Conservation (phyloP, 2,888 invertebrate genomes). For the Patella depressa region DNA sequence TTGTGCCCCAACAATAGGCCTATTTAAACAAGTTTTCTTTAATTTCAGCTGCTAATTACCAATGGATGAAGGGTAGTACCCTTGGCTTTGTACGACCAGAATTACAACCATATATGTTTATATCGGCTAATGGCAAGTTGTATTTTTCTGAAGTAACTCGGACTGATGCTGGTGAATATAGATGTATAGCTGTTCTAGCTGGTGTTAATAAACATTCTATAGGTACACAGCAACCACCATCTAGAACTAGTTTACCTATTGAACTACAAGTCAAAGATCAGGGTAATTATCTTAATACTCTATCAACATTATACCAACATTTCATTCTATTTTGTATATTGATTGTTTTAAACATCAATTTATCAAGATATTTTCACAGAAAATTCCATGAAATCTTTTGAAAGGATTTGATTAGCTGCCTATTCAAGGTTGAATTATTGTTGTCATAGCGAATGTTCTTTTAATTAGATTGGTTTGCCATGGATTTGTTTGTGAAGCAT, state of each 20-base stretch:
- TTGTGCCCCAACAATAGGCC: background rate
- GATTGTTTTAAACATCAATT: background rate
- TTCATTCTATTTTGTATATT: background rate
- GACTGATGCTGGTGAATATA: slow-evolving; percentile 73
- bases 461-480: too few species aligned
- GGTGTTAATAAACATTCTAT: slow-evolving; percentile 45
- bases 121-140: slow-evolving; percentile 92
- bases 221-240: slow-evolving; percentile 49
- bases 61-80: slow-evolving; percentile 91
- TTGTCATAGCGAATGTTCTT: too few species aligned
- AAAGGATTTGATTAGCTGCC: too few species aligned
- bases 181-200: slow-evolving; percentile 42
- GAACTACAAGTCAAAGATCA: slow-evolving; percentile 51
- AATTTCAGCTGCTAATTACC: slow-evolving; percentile 74
- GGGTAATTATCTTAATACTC: slow-evolving; percentile 40
- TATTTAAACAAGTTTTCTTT: too few species aligned
- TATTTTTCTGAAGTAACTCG: slow-evolving; percentile 94
- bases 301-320: too few species aligned
- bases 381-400: too few species aligned
- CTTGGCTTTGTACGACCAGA: slow-evolving; percentile 95
- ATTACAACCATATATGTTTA: slow-evolving; percentile 84
- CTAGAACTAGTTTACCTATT: slow-evolving; percentile 59
- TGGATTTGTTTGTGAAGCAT: too few species aligned
- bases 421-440: too few species aligned
- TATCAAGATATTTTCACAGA: background rate